Evolutionary conservation across 2,113 vertebrate species (phyloP).

Genomic region (Condylura cristata): DNA sequence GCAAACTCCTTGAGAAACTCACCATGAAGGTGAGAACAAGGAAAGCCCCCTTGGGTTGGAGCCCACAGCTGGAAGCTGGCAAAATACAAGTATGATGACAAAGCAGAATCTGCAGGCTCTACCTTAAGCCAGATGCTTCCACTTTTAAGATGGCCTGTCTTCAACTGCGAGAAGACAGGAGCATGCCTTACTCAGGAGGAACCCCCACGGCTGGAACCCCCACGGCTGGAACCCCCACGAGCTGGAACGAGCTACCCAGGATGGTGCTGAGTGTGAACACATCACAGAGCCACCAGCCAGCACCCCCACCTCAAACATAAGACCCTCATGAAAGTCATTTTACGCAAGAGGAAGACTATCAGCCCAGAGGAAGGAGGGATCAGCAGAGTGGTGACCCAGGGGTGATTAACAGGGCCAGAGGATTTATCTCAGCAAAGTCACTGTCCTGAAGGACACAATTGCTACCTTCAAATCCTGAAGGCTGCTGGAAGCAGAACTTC

Average conservation of each 20-base stretch:
- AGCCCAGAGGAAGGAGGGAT: not conserved
- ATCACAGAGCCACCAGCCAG: rapidly evolving
- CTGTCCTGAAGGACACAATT: not conserved
- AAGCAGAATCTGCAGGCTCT: not conserved
- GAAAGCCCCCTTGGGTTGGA: not conserved
- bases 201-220: not conserved
- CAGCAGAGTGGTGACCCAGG: not conserved
- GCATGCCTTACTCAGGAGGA: not conserved
- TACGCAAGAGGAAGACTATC: not conserved
- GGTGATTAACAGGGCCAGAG: not conserved
- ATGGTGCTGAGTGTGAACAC: not conserved
- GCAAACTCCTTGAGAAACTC: not conserved
- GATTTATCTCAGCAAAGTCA: not conserved
- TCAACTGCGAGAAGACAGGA: not conserved
- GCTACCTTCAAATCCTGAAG: not conserved
- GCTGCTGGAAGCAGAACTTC: not conserved
- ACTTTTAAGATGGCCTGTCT: not conserved
- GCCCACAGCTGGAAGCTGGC: not conserved
- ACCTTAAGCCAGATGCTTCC: not conserved
- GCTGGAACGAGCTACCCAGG: no score
- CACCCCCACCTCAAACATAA: no score
- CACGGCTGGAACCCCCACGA: not conserved
- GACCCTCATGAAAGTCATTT: not conserved
- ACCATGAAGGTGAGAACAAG: not conserved
- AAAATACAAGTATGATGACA: not conserved